A percentile compares a stretch with the other conserved stretches of the same genome.
Conservation (phyloP, 2,888 invertebrate genomes). For the Dorcus parallelipipedus region DNA sequence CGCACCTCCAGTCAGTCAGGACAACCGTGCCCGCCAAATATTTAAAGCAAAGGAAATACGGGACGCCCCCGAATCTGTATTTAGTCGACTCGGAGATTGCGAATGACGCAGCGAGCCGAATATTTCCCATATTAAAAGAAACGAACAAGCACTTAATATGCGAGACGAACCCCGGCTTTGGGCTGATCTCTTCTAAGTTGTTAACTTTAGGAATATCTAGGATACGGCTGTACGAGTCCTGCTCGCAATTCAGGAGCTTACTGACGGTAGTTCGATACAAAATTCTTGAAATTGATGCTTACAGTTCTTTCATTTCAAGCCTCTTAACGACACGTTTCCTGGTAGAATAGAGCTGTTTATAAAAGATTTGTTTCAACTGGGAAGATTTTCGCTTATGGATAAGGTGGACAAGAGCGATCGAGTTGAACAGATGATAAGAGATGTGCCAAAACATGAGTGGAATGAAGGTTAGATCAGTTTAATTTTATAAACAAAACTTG, state of each 20-base stretch:
- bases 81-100: conserved; percentile 22
- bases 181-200: conserved; percentile 60
- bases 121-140: conserved; percentile 25
- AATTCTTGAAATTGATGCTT: background rate
- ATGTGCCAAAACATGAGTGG: conserved; percentile 51
- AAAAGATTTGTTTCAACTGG: conserved; percentile 59
- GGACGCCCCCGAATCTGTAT: conserved; percentile 20
- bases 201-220: conserved; percentile 51
- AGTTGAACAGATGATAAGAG: conserved; percentile 53
- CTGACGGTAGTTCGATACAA: conserved; percentile 46
- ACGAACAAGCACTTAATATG: conserved; percentile 46
- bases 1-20: conserved; percentile 17
- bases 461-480: conserved; percentile 46
- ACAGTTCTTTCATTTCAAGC: conserved; percentile 35
- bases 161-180: conserved; percentile 71
- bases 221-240: conserved; percentile 60
- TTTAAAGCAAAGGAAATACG: conserved; percentile 13
- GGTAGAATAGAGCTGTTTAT: conserved; percentile 50
- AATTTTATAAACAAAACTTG: too few relatives aligned
- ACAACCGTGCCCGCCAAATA: conserved; percentile 20
- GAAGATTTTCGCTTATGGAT: conserved; percentile 58
- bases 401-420: conserved; percentile 56
- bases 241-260: conserved; percentile 50
- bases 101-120: conserved; percentile 15
- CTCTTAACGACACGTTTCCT: conserved; percentile 46